These are phyloP conservation scores for Parthenolecanium corni DNA, from an alignment of 2,888 invertebrate species.

Conservation along the genomic window DNA sequence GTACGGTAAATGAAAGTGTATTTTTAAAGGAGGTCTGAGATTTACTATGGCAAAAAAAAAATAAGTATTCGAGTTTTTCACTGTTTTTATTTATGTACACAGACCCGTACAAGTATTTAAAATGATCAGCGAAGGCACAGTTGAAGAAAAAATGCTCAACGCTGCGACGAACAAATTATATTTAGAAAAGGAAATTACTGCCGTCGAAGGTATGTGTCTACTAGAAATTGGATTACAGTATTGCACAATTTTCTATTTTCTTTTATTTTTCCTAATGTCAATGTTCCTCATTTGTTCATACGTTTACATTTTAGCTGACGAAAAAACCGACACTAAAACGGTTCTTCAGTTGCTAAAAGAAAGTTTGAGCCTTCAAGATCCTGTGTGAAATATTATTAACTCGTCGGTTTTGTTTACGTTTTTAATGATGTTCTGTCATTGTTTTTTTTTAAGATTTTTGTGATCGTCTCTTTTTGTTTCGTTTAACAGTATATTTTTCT, in stretches of 20 bases:
- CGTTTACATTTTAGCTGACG: slow-evolving; percentile 48
- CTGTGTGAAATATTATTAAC: background rate
- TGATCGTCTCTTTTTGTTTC: background rate
- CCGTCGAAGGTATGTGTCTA: slow-evolving; percentile 28
- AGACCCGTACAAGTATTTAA: slow-evolving; percentile 78
- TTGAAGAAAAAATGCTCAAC: slow-evolving; percentile 85
- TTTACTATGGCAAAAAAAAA: no score
- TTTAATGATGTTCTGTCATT: background rate
- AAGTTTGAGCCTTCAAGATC: slow-evolving; percentile 51
- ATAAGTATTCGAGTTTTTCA: background rate
- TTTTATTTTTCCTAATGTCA: slow-evolving; percentile 4
- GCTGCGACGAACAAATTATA: slow-evolving; percentile 84
- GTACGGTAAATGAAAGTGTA: no score
- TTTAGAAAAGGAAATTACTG: slow-evolving; percentile 68
- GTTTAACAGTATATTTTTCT: background rate
- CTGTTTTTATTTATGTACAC: slow-evolving; percentile 17
- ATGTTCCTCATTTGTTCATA: slow-evolving; percentile 20
- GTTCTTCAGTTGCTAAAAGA: slow-evolving; percentile 68
- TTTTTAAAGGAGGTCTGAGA: no score
- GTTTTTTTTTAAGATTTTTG: background rate
- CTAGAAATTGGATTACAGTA: slow-evolving; percentile 1
- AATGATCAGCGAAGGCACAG: slow-evolving; percentile 70
- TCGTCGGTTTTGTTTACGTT: background rate
- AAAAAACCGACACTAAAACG: slow-evolving; percentile 61
- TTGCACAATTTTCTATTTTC: background rate